Evolutionary conservation across 2,113 vertebrate species (phyloP).

Genomic region (Sorex araneus): DNA sequence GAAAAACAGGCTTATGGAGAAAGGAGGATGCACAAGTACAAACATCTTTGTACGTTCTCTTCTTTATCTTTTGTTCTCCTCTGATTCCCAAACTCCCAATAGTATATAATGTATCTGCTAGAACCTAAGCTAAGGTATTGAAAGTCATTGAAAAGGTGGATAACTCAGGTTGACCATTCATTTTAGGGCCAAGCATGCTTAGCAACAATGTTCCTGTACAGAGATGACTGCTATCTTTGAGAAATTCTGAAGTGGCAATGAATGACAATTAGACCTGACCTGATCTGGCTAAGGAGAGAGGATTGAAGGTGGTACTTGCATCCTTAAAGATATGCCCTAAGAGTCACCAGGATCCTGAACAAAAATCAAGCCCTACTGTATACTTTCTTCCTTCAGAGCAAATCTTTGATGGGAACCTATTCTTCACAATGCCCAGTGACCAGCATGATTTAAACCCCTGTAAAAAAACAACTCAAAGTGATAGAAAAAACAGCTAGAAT

Average conservation of each 20-base stretch:
- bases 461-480: not conserved
- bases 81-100: not conserved
- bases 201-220: not conserved
- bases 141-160: not conserved
- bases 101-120: not conserved
- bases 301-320: not conserved
- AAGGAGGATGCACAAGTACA: not conserved
- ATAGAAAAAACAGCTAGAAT: not conserved
- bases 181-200: not conserved
- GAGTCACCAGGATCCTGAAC: not conserved
- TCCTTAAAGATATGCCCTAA: not conserved
- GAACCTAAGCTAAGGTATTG: not conserved
- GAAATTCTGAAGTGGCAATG: not conserved
- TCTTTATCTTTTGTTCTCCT: not conserved
- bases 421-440: not conserved
- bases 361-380: not conserved
- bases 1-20: not conserved
- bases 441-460: not conserved
- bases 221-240: not conserved
- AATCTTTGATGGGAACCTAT: not conserved
- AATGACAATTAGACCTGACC: not conserved
- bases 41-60: not conserved
- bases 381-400: not conserved
- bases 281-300: not conserved
- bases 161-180: not conserved